phyloP scores from a whole-genome alignment of 2,888 invertebrate genomes.

The Aproaerema taeniolella region DNA sequence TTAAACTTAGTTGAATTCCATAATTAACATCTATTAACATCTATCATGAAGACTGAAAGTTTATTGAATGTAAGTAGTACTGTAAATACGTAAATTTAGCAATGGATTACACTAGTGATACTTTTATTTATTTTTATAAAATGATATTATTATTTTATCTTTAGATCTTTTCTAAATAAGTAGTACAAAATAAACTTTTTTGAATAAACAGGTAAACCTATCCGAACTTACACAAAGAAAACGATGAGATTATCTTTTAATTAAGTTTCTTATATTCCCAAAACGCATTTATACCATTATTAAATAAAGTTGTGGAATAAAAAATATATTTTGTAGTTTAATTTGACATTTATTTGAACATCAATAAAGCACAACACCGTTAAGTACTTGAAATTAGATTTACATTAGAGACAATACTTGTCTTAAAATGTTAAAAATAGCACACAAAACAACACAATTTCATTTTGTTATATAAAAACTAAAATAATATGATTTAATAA shows the following conservation, averaged over 20 bases:
- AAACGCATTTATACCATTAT: constrained; percentile 58
- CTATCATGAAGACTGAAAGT: constrained; percentile 36
- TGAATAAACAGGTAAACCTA: not conserved
- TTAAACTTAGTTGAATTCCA: not conserved
- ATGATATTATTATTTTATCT: constrained; percentile 16
- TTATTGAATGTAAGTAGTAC: constrained; percentile 31
- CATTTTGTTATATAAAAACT: constrained; percentile 5
- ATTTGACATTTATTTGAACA: constrained; percentile 35
- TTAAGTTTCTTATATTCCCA: constrained; percentile 36
- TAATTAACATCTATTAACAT: constrained; percentile 30
- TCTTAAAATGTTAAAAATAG: not conserved
- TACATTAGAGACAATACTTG: not conserved
- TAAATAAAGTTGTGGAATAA: constrained; percentile 32
- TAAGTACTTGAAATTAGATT: constrained; percentile 5
- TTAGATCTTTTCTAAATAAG: constrained; percentile 23
- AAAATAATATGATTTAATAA: not conserved
- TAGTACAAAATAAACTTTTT: constrained; percentile 46
- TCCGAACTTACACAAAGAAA: not conserved
- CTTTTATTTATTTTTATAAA: constrained; percentile 26
- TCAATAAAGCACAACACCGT: not conserved
- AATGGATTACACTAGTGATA: constrained; percentile 1
- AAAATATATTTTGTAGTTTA: constrained; percentile 19
- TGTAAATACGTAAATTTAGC: constrained; percentile 20
- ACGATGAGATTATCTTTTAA: constrained; percentile 27
- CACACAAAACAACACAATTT: not conserved